Base-by-base conservation (phyloP, 2,888 invertebrate species). In the Agonopterix arenella region DNA sequence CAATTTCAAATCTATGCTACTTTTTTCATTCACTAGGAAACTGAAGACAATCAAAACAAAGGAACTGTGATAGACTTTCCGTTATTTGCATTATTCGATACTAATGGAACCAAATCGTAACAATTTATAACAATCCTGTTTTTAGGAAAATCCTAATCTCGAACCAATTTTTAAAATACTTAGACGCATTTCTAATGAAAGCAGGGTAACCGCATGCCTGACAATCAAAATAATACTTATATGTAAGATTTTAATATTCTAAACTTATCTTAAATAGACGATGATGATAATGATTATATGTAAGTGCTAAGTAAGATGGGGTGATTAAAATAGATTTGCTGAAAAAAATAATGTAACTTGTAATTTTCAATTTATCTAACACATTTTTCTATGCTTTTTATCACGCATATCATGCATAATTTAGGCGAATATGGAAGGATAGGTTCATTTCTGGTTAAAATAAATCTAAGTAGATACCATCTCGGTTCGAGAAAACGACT, bases 151-250 rank as follows among this genome's bases (percentile, higher is more conserved):
- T 66, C 68, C 68, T 74, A 74, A 68, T 68, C 72, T 73, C 64
- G 80, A 80, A 83, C 79, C 82, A 84, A 81, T 80, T 79, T 80
- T 73, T 53, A 70, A 60, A 66, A 66, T 63, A 75, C 77, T 76
- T 80, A 64, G 67, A 80, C 69, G 73, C 66, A 64, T 76, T 80
- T 80, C 77, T 76, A 75, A 76, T 75, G 72, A 76, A 81, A 77
- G 78, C 86, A 85, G 85, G 85, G 85, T 85, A 84, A 76, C 71
- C 57, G 66, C 70, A 76, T 82, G 85, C 86, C 83, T 84, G 79
- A 73, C 76, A 73, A 70, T 76, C 71, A 70, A 64, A 66, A 68
- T 71, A 72, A 70, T 76, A 72, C 71, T 68, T 75, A 69, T 56
- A 51, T 73, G 77, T 74, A 78, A 76, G 74, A 63, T 66, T 61